phyloP scores from a whole-genome alignment of 2,888 invertebrate species.

The Lottia gigantea region DNA sequence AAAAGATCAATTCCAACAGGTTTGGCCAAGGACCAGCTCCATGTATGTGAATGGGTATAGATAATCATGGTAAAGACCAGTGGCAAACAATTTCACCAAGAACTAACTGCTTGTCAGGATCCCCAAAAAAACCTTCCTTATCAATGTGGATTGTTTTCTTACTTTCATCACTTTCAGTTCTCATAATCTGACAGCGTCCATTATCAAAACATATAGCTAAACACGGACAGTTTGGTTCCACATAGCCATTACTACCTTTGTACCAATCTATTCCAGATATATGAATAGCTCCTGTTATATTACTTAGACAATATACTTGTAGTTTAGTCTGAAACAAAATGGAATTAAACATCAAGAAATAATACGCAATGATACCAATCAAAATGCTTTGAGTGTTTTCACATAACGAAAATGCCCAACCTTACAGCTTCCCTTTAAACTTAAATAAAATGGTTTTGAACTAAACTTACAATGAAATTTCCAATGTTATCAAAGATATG shows the following conservation, averaged over 20 bases:
- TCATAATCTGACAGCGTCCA: constrained; percentile 90
- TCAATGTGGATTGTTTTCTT: constrained; percentile 30
- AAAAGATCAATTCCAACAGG: no score
- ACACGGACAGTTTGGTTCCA: constrained; percentile 75
- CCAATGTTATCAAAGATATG: constrained; percentile 96
- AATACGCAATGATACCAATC: no score
- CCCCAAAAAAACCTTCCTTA: neutral
- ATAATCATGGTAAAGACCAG: neutral
- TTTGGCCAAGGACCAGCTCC: neutral
- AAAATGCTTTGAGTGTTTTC: no score
- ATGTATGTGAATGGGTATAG: neutral
- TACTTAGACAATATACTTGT: constrained; percentile 74
- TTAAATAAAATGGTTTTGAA: neutral
- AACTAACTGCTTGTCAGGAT: neutral
- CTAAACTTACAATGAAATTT: constrained; percentile 72
- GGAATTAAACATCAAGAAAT: neutral
- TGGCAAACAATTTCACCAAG: no score
- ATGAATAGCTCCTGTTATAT: constrained; percentile 72
- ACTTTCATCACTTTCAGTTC: constrained; percentile 88
- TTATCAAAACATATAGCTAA: constrained; percentile 90
- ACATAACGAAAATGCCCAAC: no score
- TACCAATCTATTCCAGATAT: constrained; percentile 89
- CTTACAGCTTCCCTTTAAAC: neutral
- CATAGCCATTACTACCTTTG: constrained; percentile 79
- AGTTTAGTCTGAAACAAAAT: constrained; percentile 76